Conservation (phyloP, 2,797 vertebrate genomes). For the Myotis planiceps region DNA sequence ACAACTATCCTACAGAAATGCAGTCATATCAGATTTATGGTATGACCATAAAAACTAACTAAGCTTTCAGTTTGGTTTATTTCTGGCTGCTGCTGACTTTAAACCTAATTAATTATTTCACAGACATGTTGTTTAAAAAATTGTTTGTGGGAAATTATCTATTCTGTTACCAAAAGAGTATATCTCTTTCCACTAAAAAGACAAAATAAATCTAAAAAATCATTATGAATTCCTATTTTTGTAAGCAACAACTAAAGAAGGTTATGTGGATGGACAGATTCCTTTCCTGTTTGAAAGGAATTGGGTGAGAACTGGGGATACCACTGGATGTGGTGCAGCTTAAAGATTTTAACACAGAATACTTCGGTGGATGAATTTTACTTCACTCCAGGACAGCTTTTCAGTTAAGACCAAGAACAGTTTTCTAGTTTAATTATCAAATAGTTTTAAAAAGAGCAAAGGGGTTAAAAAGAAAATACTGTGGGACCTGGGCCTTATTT, state of each 20-base stretch:
- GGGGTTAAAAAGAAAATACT: neutral
- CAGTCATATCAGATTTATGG: neutral
- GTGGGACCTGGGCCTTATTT: neutral
- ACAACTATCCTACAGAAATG: conserved; percentile 71
- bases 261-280: neutral
- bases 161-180: conserved; percentile 67
- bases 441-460: neutral
- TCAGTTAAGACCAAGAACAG: neutral
- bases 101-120: neutral
- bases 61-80: conserved; percentile 26
- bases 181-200: neutral
- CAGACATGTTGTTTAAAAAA: neutral
- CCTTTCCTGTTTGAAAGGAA: neutral
- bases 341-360: conserved; percentile 7
- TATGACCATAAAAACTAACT: neutral
- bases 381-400: neutral
- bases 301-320: neutral
- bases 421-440: neutral
- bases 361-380: neutral
- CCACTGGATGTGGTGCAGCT: neutral
- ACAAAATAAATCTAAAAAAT: conserved; percentile 45
- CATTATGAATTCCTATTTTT: neutral
- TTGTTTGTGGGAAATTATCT: conserved; percentile 64
- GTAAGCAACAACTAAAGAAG: neutral
- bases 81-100: conserved; percentile 58